A percentile compares a stretch with the other conserved stretches of the same genome.
These are phyloP conservation scores for Bos javanicus DNA, from an alignment of 2,113 vertebrate species.

Conservation along the genomic window DNA sequence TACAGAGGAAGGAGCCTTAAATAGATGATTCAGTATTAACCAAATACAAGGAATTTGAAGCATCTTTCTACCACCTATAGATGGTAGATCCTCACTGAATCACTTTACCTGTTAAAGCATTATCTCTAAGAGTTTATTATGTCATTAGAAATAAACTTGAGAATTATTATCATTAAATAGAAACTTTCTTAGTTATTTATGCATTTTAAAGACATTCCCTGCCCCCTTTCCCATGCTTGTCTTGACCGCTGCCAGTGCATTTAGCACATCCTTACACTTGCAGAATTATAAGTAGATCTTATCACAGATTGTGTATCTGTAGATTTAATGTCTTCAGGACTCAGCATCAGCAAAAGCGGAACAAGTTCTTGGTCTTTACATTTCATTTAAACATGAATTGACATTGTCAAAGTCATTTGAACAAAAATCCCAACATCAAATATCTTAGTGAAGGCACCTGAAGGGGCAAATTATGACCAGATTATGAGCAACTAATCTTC, in stretches of 20 bases:
- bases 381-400: not conserved
- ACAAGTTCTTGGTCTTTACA: slow-evolving; percentile 30
- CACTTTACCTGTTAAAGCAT: not conserved
- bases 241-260: not conserved
- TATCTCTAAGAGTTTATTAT: not conserved
- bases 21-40: not conserved
- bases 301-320: slow-evolving; percentile 21
- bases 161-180: not conserved
- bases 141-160: slow-evolving; percentile 8
- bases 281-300: slow-evolving; percentile 39
- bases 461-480: slow-evolving; percentile 29
- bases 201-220: not conserved
- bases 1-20: not conserved
- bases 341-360: slow-evolving; percentile 20
- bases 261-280: not conserved
- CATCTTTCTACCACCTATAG: not conserved
- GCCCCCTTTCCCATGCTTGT: not conserved
- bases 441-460: not conserved
- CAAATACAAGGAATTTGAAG: not conserved
- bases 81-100: not conserved
- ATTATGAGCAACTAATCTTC: slow-evolving; percentile 36
- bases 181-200: not conserved
- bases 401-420: slow-evolving; percentile 54
- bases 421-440: slow-evolving; percentile 51
- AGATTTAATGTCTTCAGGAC: not conserved